phyloP scores from a whole-genome alignment of 35 echinoderm and acorn worm genomes.

The Heliocidaris erythrogramma region DNA sequence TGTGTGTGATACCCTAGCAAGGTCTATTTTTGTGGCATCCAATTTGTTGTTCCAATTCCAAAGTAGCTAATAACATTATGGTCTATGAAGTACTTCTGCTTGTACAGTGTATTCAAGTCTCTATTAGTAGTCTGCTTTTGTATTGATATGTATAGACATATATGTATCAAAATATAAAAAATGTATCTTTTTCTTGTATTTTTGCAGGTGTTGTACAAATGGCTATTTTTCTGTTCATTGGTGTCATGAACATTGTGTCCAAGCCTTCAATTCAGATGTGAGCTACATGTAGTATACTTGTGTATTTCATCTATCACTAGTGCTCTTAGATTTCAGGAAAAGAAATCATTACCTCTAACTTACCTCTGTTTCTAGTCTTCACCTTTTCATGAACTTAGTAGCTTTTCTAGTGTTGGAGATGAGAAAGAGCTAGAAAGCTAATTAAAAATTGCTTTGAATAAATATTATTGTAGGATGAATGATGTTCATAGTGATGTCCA shows the following conservation, averaged over 20 bases:
- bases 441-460: too few relatives aligned
- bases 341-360: not conserved
- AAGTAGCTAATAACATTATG: not conserved
- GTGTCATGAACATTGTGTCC: too few relatives aligned
- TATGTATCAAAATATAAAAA: too few relatives aligned
- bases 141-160: not conserved
- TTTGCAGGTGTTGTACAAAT: not conserved
- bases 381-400: not conserved
- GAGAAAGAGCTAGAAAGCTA: not conserved
- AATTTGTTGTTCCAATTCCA: not conserved
- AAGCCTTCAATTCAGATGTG: not conserved
- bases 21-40: not conserved
- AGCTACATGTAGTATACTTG: not conserved
- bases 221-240: not conserved
- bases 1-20: not conserved
- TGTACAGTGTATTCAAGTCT: not conserved
- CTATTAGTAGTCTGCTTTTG: not conserved
- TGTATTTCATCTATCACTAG: not conserved
- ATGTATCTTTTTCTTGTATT: not conserved
- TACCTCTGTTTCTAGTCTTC: not conserved
- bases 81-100: not conserved
- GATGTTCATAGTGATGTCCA: too few relatives aligned
- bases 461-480: too few relatives aligned
- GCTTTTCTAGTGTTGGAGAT: not conserved
- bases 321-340: conserved; percentile 11